Evolutionary conservation across 1,140 invertebrate species (phyloP).

Genomic region (Orius insidiosus): DNA sequence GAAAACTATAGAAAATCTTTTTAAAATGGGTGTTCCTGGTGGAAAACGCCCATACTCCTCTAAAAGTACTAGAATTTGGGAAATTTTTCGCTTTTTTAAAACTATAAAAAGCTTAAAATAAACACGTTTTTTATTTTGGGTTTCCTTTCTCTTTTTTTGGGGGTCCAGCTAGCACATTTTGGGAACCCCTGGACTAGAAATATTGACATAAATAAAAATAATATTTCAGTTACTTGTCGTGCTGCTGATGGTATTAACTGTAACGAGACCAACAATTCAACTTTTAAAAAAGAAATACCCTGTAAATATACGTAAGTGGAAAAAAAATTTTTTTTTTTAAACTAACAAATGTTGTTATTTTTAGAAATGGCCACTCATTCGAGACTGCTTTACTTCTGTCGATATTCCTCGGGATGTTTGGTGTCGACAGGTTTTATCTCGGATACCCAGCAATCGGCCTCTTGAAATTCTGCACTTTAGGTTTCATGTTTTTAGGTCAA

Average conservation of each 20-base stretch:
- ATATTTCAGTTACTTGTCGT: conserved; percentile 62
- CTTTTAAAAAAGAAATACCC: conserved; percentile 63
- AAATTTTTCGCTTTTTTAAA: too few relatives aligned
- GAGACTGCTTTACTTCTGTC: conserved; percentile 83
- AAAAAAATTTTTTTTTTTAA: conserved; percentile 14
- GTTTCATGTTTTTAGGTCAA: conserved; percentile 93
- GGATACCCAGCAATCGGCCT: conserved; percentile 90
- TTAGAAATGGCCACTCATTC: conserved; percentile 82
- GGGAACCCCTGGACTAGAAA: too few relatives aligned
- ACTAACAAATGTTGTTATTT: conserved; percentile 23
- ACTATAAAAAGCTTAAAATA: too few relatives aligned
- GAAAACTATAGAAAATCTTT: too few relatives aligned
- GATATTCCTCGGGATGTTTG: conserved; percentile 92
- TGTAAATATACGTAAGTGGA: conserved; percentile 87
- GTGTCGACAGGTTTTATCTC: conserved; percentile 90
- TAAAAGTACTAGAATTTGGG: too few relatives aligned
- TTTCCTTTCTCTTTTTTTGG: too few relatives aligned
- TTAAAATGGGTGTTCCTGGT: too few relatives aligned
- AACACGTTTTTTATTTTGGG: too few relatives aligned
- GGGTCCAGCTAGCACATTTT: too few relatives aligned
- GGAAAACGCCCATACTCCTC: too few relatives aligned
- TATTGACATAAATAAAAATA: too few relatives aligned
- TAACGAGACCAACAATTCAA: conserved; percentile 54
- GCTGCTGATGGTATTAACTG: conserved; percentile 70
- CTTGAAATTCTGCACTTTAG: conserved; percentile 85